Conservation (phyloP, 2,888 invertebrate species). For the Sphinx pinastri region DNA sequence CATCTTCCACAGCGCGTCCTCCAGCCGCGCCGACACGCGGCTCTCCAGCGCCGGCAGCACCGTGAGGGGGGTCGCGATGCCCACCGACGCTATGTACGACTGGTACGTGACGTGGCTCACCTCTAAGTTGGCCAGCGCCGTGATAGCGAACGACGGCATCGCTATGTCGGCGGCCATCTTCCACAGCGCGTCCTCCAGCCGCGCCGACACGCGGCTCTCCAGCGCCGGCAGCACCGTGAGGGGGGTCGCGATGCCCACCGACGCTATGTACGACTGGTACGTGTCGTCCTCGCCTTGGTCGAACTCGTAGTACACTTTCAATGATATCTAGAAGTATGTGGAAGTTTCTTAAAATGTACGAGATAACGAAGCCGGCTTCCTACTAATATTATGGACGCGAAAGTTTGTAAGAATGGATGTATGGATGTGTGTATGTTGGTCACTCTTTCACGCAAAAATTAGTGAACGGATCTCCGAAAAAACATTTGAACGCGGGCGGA, state of each 20-base stretch:
- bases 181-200: slow-evolving; percentile 73
- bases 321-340: slow-evolving; percentile 63
- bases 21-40: slow-evolving; percentile 62
- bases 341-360: no score
- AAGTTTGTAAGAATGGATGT: no score
- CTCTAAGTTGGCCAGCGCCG: slow-evolving; percentile 71
- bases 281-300: slow-evolving; percentile 75
- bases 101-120: slow-evolving; percentile 52
- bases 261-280: slow-evolving; percentile 68
- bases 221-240: slow-evolving; percentile 68
- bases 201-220: slow-evolving; percentile 61
- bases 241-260: slow-evolving; percentile 69
- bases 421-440: no score
- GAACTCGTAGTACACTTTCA: slow-evolving; percentile 68
- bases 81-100: slow-evolving; percentile 65
- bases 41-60: slow-evolving; percentile 71
- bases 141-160: slow-evolving; percentile 75
- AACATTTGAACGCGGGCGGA: no score
- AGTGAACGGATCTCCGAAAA: no score
- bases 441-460: no score
- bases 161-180: slow-evolving; percentile 72
- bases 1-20: slow-evolving; percentile 75
- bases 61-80: slow-evolving; percentile 68
- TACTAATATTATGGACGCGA: no score
- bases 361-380: no score